Evolutionary conservation across 2,888 invertebrate species (phyloP).

Genomic region (Himalopsyche tibetana): DNA sequence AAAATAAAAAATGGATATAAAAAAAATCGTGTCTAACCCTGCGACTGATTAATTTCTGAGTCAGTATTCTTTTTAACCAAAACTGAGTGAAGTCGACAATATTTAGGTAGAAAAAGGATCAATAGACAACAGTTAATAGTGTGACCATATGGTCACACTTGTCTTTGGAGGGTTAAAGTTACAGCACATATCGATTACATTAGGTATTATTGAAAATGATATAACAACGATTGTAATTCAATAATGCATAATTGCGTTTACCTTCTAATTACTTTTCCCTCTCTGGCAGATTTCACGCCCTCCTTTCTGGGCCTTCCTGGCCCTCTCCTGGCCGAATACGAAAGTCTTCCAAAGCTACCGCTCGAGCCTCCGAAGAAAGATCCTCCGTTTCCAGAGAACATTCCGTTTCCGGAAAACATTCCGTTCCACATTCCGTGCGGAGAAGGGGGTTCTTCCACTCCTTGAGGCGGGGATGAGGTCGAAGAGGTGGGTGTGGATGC

Average conservation of each 20-base stretch:
- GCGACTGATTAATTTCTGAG: too few species aligned
- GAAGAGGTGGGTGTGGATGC: slow-evolving; percentile 82
- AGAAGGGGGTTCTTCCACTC: slow-evolving; percentile 79
- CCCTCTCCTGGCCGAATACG: slow-evolving; percentile 81
- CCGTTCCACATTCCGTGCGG: slow-evolving; percentile 72
- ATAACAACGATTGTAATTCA: too few species aligned
- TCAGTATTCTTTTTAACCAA: too few species aligned
- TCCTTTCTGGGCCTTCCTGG: slow-evolving; percentile 89
- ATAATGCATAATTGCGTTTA: slow-evolving; percentile 65
- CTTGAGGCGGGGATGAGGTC: slow-evolving; percentile 79
- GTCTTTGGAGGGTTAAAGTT: too few species aligned
- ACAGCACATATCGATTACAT: too few species aligned
- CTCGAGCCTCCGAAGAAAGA: slow-evolving; percentile 78
- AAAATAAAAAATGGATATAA: too few species aligned
- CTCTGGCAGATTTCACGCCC: slow-evolving; percentile 76
- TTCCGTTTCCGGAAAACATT: slow-evolving; percentile 66
- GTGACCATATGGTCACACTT: too few species aligned
- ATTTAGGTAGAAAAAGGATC: too few species aligned
- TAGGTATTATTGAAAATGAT: too few species aligned
- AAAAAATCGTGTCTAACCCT: too few species aligned
- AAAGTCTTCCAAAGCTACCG: slow-evolving; percentile 81
- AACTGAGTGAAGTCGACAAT: too few species aligned
- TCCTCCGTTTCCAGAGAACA: slow-evolving; percentile 68
- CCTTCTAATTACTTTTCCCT: slow-evolving; percentile 76
- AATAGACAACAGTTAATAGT: too few species aligned